Percentiles rank a stretch among this genome's conserved stretches.
Evolutionary conservation across 2,113 vertebrate species (phyloP).

Genomic region (Chaenogobius annularis): DNA sequence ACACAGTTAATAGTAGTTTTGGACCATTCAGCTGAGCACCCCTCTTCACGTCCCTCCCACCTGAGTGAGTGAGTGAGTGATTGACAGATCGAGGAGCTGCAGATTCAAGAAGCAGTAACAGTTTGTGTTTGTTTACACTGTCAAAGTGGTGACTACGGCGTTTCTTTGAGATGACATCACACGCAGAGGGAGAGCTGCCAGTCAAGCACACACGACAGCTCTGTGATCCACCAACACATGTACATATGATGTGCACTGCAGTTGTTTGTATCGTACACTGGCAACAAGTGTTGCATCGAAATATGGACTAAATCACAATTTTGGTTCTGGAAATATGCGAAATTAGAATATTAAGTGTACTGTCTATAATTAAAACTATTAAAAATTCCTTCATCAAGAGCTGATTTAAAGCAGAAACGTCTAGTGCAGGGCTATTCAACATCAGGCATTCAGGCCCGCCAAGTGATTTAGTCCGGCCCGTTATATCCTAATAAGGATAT

Average conservation of each 20-base stretch:
- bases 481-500: no score
- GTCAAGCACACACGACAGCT: background rate
- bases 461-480: no score
- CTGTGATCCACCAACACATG: background rate
- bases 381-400: no score
- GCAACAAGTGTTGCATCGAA: no score
- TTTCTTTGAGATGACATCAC: background rate
- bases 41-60: background rate
- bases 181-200: background rate
- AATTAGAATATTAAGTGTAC: no score
- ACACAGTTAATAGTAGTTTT: background rate
- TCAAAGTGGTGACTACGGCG: background rate
- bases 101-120: background rate
- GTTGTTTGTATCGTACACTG: no score
- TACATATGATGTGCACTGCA: background rate
- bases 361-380: no score
- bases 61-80: background rate
- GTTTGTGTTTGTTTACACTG: conserved; percentile 1
- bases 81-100: background rate
- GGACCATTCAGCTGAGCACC: background rate
- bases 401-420: no score
- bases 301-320: no score
- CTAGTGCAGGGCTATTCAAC: no score
- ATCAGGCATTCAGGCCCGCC: no score
- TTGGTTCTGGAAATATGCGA: no score